Base-by-base conservation (phyloP, 2,888 invertebrate genomes). In the Hemaris fuciformis region DNA sequence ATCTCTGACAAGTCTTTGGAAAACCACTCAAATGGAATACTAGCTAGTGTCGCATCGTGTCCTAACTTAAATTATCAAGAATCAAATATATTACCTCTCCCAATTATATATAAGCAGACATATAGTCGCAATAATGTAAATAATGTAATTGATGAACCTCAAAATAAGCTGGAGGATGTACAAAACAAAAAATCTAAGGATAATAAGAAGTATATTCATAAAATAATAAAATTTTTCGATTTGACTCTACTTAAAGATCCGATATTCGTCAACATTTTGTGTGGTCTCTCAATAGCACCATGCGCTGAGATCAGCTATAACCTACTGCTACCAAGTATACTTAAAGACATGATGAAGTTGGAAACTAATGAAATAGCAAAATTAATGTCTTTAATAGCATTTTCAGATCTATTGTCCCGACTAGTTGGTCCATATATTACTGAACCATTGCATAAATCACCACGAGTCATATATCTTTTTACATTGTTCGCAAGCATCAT, bases 231-330 rank as follows among this genome's bases (percentile, higher is more conserved):
- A 15, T 93, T 94, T 65, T 95, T 95, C 74, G 96, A 95, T 81
- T 83, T 96, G 60, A 94, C 93, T 43, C 85, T 96, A 46, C 80
- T 96, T 10, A 93, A 86, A 65, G 96, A 96, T 83, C 94, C 94
- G 27, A 89, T 94, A 69, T 96, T 95, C 75, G 93, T 95, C 0
- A 95, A 94, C 72, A 94, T 96, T 65, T 92, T 95, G 87, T 63
- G 95, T 53, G 96, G 96, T 15, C 85, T 96, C 78, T 94, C 95
- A 0, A 79, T 95, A 34, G 95, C 95, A 0, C 91, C 95, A 7
- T 95, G 95, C 72, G 95, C 95, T 0, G 96, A 96, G 78, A 91
- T 95, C 0, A 96, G 95, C 74, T 96, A 96, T 75, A 94, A 95
- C 0, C 77, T 95, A 13, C 74, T 96, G 57, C 91, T 95, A 4